Conservation (phyloP, 2,113 vertebrate genomes). For the Ochotona curzoniae region DNA sequence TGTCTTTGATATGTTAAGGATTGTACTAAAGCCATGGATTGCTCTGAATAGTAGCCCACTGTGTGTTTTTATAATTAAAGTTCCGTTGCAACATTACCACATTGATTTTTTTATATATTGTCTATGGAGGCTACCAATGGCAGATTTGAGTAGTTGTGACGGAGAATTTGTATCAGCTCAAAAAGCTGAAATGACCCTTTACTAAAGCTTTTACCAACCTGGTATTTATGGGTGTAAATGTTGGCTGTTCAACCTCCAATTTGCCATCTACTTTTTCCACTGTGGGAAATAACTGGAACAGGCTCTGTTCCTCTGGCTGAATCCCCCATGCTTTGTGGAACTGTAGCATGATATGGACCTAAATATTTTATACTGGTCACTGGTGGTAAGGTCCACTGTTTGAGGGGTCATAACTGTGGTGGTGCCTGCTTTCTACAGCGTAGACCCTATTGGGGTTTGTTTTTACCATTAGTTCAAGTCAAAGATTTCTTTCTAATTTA, state of each 20-base stretch:
- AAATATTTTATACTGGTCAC: constrained; percentile 45
- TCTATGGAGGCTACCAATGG: background rate
- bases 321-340: background rate
- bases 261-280: background rate
- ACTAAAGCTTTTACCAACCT: background rate
- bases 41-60: background rate
- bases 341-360: background rate
- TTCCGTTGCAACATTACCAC: constrained; percentile 30
- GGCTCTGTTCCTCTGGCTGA: background rate
- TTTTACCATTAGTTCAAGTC: constrained; percentile 43
- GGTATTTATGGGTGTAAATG: constrained; percentile 13
- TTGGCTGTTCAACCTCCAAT: constrained; percentile 43
- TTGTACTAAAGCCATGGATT: no score
- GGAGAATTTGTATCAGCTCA: constrained; percentile 37
- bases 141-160: constrained; percentile 29
- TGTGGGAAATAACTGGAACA: constrained; percentile 32
- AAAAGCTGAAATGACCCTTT: constrained; percentile 56
- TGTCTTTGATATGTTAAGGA: no score
- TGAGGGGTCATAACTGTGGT: background rate
- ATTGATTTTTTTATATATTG: constrained; percentile 10
- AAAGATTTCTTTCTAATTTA: constrained; percentile 49
- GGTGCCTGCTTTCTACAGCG: constrained; percentile 31
- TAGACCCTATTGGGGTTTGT: background rate
- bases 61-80: constrained; percentile 59
- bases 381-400: constrained; percentile 32